Conservation (phyloP, 2,113 vertebrate genomes). For the Reinhardtius hippoglossoides region DNA sequence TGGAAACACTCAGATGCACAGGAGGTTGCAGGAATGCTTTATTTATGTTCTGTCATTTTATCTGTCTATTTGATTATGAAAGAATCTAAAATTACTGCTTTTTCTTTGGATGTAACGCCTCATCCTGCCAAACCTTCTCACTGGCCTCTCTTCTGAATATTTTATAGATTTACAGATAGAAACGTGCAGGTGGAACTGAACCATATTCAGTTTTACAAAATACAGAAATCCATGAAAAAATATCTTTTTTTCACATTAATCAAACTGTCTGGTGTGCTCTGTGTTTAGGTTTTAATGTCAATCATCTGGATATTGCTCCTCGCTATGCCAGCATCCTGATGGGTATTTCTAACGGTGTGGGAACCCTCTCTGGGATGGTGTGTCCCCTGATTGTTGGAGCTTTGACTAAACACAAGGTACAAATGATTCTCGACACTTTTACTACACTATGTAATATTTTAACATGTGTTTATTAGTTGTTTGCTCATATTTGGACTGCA, state of each 20-base stretch:
- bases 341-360: slow-evolving; percentile 98
- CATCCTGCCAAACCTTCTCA: background rate
- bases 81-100: slow-evolving; percentile 4
- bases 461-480: background rate
- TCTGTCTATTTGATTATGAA: slow-evolving; percentile 3
- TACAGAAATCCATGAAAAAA: background rate
- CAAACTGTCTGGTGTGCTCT: background rate
- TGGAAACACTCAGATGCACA: background rate
- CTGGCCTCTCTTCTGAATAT: slow-evolving; percentile 32
- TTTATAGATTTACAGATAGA: slow-evolving; percentile 13
- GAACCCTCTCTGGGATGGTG: slow-evolving; percentile 96
- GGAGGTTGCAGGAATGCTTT: background rate
- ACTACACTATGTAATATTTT: background rate
- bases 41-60: background rate
- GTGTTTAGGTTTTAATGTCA: slow-evolving; percentile 94
- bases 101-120: slow-evolving; percentile 10
- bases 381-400: slow-evolving; percentile 96
- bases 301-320: slow-evolving; percentile 97
- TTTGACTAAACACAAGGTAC: slow-evolving; percentile 96
- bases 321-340: slow-evolving; percentile 98
- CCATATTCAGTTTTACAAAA: background rate
- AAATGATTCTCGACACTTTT: background rate
- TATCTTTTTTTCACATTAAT: background rate
- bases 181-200: background rate
- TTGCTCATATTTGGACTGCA: background rate